Evolutionary conservation across 2,113 vertebrate genomes (phyloP).

Genomic region (Zosterops hypoxanthus): DNA sequence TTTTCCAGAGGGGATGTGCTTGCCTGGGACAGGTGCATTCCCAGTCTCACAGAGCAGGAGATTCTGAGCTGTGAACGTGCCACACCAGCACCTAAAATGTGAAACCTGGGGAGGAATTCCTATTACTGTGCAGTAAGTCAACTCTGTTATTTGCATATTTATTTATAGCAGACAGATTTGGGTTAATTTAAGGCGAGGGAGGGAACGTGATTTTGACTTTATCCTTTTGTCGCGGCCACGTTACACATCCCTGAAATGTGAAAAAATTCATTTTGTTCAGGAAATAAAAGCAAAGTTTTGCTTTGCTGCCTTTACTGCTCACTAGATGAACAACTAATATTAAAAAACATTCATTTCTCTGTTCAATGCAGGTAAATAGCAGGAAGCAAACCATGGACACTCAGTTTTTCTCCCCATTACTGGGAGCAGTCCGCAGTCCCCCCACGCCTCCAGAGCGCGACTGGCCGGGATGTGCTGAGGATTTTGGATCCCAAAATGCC

Average conservation of each 20-base stretch:
- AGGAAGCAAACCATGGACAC: neutral
- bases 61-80: neutral
- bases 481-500: neutral
- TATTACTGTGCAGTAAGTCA: neutral
- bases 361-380: neutral
- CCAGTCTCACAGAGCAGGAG: neutral
- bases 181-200: neutral
- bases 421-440: neutral
- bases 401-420: conserved; percentile 21
- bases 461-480: neutral
- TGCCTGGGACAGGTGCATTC: neutral
- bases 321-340: rapidly evolving
- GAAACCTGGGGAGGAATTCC: neutral
- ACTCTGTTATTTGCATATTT: neutral
- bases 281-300: neutral
- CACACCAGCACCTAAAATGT: neutral
- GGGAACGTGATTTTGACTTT: rapidly evolving
- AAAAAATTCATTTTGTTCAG: neutral
- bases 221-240: rapidly evolving
- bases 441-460: neutral
- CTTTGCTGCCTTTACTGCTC: neutral
- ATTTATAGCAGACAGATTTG: neutral
- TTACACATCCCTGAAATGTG: neutral
- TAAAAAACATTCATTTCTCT: neutral
- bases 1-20: neutral